Conservation (phyloP, 2,113 vertebrate genomes). For the Oostethus manadensis region DNA sequence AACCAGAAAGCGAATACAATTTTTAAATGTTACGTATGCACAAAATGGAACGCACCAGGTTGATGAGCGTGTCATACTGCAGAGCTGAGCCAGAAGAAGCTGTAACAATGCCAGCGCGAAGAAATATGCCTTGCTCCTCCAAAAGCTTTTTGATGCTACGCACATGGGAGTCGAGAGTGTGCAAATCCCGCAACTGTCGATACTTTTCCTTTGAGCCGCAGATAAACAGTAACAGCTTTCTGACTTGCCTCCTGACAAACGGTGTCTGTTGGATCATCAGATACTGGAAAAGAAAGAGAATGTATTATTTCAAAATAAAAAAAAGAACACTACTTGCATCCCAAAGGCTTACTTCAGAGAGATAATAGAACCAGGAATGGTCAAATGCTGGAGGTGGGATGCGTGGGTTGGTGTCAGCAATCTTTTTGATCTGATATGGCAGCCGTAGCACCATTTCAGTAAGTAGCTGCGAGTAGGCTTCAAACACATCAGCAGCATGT, state of each 20-base stretch:
- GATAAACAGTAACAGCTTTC: constrained; percentile 95
- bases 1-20: background rate
- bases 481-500: constrained; percentile 95
- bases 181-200: constrained; percentile 91
- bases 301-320: background rate
- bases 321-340: background rate
- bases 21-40: no score
- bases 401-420: constrained; percentile 89
- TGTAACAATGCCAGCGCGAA: constrained; percentile 87
- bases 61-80: constrained; percentile 95
- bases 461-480: constrained; percentile 95
- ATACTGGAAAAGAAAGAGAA: constrained; percentile 71
- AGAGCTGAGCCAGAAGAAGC: constrained; percentile 93
- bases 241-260: constrained; percentile 92
- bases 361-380: constrained; percentile 97
- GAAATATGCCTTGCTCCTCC: constrained; percentile 95
- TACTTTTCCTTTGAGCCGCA: constrained; percentile 98
- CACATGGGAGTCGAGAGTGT: constrained; percentile 92
- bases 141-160: constrained; percentile 92
- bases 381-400: constrained; percentile 95
- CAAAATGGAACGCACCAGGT: constrained; percentile 76
- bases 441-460: constrained; percentile 97
- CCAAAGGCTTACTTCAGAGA: constrained; percentile 83
- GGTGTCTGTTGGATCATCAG: constrained; percentile 99
- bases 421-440: constrained; percentile 99